Evolutionary conservation across 2,797 vertebrate genomes (phyloP), one percentile per base, ranked within the genome.

Genomic region (Dendrocincla fuliginosa): DNA sequence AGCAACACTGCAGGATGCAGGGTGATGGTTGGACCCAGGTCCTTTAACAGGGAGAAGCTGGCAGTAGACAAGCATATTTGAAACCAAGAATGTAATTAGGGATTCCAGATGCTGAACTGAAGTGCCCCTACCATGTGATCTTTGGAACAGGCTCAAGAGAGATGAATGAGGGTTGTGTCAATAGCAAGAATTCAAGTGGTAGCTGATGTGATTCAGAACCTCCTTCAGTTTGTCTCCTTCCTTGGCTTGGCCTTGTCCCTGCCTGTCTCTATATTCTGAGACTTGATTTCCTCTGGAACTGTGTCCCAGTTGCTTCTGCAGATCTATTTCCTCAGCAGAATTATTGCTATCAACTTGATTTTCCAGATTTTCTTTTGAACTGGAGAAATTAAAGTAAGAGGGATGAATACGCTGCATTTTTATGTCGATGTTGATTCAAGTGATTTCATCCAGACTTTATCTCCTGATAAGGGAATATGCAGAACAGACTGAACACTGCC

Each of bases 61-160:
- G 92, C 93, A 94, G 67, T 41, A 64, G 68, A 33, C 49, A 44
- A 64, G 35, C 64, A 63, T 78, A 80, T 95, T 94, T 92, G 74
- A 92, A 92, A 87, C 47, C 47, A 96, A 75, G 84, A 94, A 94
- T 91, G 79, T 82, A 65, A 79, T 77, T 93, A 80, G 89, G 84
- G 87, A 92, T 87, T 79, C 86, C 95, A 96, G 77, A 92, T 92
- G 91, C 82, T 95, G 92, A 94, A 93, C 91, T 94, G 70, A 85
- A 96, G 76, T 96, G 80, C 87, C 82, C 69, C 64, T 86, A 27
- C 87, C 87, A 84, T 93, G 82, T 93, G 90, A 96, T 83, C 87
- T 91, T 86, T 96, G 90, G 92, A 96, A 85, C 70, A 50, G 61
- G 68, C 92, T 95, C 89, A 79, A 87, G 64, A 78, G 63, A 86